Percentiles rank a stretch among this genome's conserved stretches.
Evolutionary conservation across 2,888 invertebrate genomes (phyloP).

Genomic region (Galerucella calmariensis): DNA sequence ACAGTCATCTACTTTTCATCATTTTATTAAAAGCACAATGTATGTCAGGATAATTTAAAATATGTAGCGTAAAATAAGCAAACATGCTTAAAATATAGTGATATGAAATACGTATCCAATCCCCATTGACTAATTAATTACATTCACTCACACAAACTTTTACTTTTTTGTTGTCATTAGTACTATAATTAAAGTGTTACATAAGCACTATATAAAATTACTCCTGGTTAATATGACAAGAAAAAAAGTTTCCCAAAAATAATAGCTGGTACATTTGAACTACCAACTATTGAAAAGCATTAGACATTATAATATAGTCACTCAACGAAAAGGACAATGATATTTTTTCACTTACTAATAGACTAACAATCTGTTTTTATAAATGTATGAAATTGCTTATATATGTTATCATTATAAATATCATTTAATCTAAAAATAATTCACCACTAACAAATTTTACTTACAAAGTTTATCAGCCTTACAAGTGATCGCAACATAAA

Average conservation of each 20-base stretch:
- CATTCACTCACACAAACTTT: conserved; percentile 9
- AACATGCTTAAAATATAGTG: conserved; percentile 34
- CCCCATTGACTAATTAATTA: conserved; percentile 32
- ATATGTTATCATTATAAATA: conserved; percentile 45
- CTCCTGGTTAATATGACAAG: conserved; percentile 10
- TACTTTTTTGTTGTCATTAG: neutral
- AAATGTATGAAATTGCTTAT: conserved; percentile 54
- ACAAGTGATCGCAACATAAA: conserved; percentile 9
- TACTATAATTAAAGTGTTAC: conserved; percentile 6
- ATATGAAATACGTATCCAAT: conserved; percentile 47
- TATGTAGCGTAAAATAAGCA: conserved; percentile 42
- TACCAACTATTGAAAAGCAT: neutral
- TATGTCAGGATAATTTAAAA: conserved; percentile 38
- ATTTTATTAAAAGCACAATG: conserved; percentile 40
- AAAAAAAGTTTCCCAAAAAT: neutral
- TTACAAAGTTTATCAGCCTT: conserved; percentile 28
- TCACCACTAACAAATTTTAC: conserved; percentile 45
- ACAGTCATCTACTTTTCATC: conserved; percentile 8
- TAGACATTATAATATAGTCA: neutral
- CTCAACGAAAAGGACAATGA: neutral
- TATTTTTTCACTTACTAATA: conserved; percentile 20
- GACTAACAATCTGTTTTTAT: conserved; percentile 50
- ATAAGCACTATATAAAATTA: neutral
- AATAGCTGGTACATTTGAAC: neutral
- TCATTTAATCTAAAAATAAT: conserved; percentile 43